Evolutionary conservation across 2,113 vertebrate genomes (phyloP).

Genomic region (Rhagologus leucostigma): DNA sequence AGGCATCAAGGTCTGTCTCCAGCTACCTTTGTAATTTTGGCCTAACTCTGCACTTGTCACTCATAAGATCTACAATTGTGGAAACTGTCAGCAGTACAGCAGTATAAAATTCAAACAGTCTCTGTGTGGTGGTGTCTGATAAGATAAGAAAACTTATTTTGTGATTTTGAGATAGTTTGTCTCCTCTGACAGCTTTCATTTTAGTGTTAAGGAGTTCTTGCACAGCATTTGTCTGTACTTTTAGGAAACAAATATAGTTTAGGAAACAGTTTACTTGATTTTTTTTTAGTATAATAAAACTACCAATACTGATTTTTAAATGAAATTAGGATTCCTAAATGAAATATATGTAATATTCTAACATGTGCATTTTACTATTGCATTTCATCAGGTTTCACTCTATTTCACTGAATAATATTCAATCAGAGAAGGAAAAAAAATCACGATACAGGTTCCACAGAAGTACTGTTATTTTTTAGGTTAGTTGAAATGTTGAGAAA

Average conservation of each 20-base stretch:
- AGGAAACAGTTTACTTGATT: neutral
- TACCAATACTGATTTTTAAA: neutral
- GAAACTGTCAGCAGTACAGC: neutral
- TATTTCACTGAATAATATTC: neutral
- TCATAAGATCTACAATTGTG: neutral
- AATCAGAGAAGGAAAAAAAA: neutral
- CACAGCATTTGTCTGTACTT: neutral
- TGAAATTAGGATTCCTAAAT: neutral
- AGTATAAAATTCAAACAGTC: neutral
- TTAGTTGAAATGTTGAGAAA: neutral
- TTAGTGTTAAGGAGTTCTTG: neutral
- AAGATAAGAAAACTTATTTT: constrained; percentile 37
- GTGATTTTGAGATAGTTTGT: constrained; percentile 33
- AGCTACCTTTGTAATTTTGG: neutral
- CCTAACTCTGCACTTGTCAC: neutral
- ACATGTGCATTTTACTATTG: neutral
- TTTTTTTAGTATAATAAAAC: neutral
- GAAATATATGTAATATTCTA: neutral
- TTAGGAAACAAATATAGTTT: neutral
- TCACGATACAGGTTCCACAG: neutral
- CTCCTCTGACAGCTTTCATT: constrained; percentile 3
- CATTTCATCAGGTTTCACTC: neutral
- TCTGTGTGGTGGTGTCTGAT: constrained; percentile 29
- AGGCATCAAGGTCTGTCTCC: neutral
- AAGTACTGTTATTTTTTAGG: neutral